Evolutionary conservation across 1,140 invertebrate genomes (phyloP).

Genomic region (Aphelinus atriplicis): DNA sequence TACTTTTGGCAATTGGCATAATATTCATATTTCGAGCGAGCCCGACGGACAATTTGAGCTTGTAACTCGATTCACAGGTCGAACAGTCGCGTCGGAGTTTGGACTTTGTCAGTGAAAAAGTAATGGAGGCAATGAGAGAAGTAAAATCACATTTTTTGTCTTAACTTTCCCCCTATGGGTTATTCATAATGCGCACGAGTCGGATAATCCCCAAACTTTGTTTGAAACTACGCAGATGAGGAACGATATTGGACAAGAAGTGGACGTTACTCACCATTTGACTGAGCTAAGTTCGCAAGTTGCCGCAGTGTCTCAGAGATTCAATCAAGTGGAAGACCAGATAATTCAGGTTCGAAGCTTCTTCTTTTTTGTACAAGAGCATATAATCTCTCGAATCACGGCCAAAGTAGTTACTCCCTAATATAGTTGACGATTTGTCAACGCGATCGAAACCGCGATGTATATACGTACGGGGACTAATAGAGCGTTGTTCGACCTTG

Average conservation of each 20-base stretch:
- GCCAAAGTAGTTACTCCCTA: too few relatives aligned
- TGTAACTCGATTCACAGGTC: slow-evolving; percentile 42
- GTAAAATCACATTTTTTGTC: slow-evolving; percentile 37
- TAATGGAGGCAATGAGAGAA: slow-evolving; percentile 52
- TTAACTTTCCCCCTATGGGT: neutral
- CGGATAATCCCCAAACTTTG: slow-evolving; percentile 2
- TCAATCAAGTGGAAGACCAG: slow-evolving; percentile 48
- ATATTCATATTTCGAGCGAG: neutral
- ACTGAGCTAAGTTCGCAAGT: slow-evolving; percentile 51
- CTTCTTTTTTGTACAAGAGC: too few relatives aligned
- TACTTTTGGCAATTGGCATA: neutral
- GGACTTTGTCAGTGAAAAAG: slow-evolving; percentile 47
- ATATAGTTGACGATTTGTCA: too few relatives aligned
- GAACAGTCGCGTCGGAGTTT: slow-evolving; percentile 49
- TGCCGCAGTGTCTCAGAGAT: slow-evolving; percentile 43
- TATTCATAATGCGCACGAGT: neutral
- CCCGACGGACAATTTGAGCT: neutral
- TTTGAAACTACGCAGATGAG: slow-evolving; percentile 48
- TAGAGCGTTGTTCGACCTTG: too few relatives aligned
- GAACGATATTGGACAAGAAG: slow-evolving; percentile 52
- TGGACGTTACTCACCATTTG: slow-evolving; percentile 54
- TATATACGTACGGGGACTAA: too few relatives aligned
- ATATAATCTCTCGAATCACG: too few relatives aligned
- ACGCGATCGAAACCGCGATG: too few relatives aligned
- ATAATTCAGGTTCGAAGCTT: slow-evolving; percentile 53